Conservation (phyloP, 1,140 invertebrate species). For the Anadara kagoshimensis region DNA sequence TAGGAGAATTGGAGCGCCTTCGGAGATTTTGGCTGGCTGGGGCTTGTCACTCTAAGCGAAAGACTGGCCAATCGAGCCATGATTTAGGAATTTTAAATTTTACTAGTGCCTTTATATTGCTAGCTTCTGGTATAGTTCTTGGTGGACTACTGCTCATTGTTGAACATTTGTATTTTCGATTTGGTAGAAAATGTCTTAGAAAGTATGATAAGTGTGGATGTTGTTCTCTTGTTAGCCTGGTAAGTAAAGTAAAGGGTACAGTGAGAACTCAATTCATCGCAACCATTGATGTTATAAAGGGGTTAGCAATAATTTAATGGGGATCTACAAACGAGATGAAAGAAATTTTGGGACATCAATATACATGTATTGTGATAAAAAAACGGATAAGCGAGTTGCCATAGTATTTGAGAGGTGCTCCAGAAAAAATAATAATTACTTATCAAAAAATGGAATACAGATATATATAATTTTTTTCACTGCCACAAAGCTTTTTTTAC, state of each 20-base stretch:
- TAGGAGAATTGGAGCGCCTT: slow-evolving; percentile 93
- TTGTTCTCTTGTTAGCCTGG: slow-evolving; percentile 93
- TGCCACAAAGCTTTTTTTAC: too few relatives aligned
- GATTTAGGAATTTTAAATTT: slow-evolving; percentile 97
- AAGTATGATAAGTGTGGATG: slow-evolving; percentile 91
- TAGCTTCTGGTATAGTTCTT: slow-evolving; percentile 94
- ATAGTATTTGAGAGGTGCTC: too few relatives aligned
- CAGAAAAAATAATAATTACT: too few relatives aligned
- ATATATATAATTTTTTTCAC: too few relatives aligned
- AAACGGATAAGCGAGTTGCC: too few relatives aligned
- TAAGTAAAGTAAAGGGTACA: slow-evolving; percentile 69
- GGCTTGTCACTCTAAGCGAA: slow-evolving; percentile 86
- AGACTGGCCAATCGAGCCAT: slow-evolving; percentile 77
- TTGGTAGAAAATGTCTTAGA: slow-evolving; percentile 87
- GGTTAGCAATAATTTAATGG: too few relatives aligned
- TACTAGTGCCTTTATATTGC: slow-evolving; percentile 91
- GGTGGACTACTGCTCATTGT: slow-evolving; percentile 88
- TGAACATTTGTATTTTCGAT: slow-evolving; percentile 96
- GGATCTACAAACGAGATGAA: too few relatives aligned
- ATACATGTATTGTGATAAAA: too few relatives aligned
- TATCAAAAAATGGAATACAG: too few relatives aligned
- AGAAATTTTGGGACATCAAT: too few relatives aligned
- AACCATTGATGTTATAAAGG: too few relatives aligned
- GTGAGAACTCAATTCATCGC: too few relatives aligned
- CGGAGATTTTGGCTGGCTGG: slow-evolving; percentile 98